Conservation (phyloP, 2,888 invertebrate species). For the Hemistola chrysoprasaria region DNA sequence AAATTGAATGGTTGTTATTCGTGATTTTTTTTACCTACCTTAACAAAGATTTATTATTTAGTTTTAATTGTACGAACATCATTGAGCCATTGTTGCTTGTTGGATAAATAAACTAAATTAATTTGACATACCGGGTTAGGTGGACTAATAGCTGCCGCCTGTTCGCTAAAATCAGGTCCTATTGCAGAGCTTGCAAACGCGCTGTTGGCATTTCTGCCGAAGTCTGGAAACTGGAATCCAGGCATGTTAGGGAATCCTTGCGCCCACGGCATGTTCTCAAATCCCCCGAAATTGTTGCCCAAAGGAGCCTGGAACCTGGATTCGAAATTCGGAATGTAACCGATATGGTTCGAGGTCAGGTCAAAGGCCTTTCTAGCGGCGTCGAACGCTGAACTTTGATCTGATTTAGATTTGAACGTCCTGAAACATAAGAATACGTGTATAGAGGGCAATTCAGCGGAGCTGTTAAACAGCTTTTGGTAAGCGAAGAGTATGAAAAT, state of each 20-base stretch:
- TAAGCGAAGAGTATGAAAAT: conserved; percentile 17
- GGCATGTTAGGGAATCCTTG: conserved; percentile 26
- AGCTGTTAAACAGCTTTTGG: conserved; percentile 1
- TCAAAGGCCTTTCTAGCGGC: conserved; percentile 70
- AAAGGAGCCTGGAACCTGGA: conserved; percentile 18
- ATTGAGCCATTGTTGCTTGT: no score
- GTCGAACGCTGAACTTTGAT: conserved; percentile 58
- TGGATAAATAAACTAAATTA: no score
- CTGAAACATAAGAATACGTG: conserved; percentile 45
- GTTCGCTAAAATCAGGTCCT: conserved; percentile 79
- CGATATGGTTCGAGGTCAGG: conserved; percentile 57
- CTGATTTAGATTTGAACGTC: conserved; percentile 55
- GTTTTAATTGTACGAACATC: no score
- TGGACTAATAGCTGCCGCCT: conserved; percentile 83
- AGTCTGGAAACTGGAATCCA: conserved; percentile 33
- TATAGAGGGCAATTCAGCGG: conserved; percentile 1
- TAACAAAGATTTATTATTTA: no score
- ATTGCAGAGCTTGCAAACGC: conserved; percentile 80
- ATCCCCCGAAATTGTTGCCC: conserved; percentile 15
- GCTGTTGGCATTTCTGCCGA: conserved; percentile 35
- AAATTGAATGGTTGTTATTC: no score
- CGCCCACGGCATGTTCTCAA: conserved; percentile 29
- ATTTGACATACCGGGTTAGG: conserved; percentile 79
- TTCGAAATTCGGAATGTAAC: conserved; percentile 51
- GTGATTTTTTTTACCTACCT: no score